Evolutionary conservation across 2,113 vertebrate species (phyloP).

Genomic region (Cygnus buccinator): DNA sequence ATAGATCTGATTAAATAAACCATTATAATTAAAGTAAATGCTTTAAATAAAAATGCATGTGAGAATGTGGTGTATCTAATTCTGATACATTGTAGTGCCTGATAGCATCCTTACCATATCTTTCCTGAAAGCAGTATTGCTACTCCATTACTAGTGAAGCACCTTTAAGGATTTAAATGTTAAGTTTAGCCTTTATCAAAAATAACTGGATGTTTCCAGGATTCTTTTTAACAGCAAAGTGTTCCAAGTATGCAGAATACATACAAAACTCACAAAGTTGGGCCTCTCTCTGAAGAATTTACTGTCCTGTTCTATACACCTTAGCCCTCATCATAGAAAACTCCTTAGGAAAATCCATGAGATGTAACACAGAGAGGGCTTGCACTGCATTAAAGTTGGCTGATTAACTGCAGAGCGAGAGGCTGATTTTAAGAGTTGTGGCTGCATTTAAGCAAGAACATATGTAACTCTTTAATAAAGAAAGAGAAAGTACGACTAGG

Average conservation of each 20-base stretch:
- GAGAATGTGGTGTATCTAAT: not conserved
- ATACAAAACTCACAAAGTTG: not conserved
- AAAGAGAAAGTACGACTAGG: not conserved
- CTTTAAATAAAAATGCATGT: not conserved
- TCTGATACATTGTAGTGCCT: not conserved
- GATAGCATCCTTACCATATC: not conserved
- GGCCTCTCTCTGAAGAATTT: not conserved
- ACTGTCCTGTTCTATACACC: not conserved
- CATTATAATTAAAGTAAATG: not conserved
- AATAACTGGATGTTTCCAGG: not conserved
- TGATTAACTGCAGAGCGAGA: not conserved
- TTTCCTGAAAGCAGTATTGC: not conserved
- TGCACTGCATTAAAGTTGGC: not conserved
- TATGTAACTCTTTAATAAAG: not conserved
- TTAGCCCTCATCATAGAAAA: not conserved
- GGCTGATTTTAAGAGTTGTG: not conserved
- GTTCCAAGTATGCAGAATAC: not conserved
- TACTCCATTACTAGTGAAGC: not conserved
- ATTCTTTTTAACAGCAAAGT: not conserved
- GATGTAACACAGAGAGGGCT: not conserved
- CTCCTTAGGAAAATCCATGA: not conserved
- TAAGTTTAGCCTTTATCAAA: not conserved
- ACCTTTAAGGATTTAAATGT: not conserved
- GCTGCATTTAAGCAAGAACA: not conserved
- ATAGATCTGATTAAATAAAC: fast-evolving